Conservation (phyloP, 1,140 invertebrate species). For the Lordiphosa stackelbergi region DNA sequence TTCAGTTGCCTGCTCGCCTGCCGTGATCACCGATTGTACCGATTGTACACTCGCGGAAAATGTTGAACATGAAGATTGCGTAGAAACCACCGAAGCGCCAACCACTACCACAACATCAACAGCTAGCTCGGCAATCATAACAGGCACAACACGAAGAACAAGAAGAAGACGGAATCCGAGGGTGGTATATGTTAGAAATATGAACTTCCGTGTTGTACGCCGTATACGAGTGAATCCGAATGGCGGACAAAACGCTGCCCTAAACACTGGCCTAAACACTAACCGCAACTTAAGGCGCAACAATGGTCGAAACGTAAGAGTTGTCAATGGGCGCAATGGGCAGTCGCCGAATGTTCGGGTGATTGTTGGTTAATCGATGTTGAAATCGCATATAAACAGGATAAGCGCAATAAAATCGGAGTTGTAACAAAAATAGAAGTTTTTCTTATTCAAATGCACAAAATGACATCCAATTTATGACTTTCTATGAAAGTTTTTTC, state of each 20-base stretch:
- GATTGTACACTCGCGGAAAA: constrained; percentile 13
- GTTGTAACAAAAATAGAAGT: no score
- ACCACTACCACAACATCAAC: constrained; percentile 6
- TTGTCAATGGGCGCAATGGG: not conserved
- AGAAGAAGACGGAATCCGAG: not conserved
- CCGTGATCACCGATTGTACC: constrained; percentile 7
- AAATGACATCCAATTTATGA: no score
- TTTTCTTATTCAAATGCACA: no score
- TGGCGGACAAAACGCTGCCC: not conserved
- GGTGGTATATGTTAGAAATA: constrained; percentile 16
- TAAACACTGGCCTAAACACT: not conserved
- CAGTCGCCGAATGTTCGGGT: not conserved
- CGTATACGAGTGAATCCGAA: constrained; percentile 22
- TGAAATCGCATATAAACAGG: no score
- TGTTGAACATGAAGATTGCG: constrained; percentile 5
- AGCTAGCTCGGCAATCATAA: not conserved
- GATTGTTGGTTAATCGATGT: not conserved
- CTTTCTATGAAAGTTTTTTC: no score
- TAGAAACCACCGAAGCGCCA: constrained; percentile 8
- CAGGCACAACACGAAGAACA: not conserved
- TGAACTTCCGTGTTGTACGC: constrained; percentile 14
- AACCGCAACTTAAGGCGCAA: constrained; percentile 2
- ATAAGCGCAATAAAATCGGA: no score
- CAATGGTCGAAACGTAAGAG: not conserved
- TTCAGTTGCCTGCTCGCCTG: constrained; percentile 26